Base-by-base conservation (phyloP, 2,113 vertebrate genomes). In the Cryptomyrus ogoouensis region DNA sequence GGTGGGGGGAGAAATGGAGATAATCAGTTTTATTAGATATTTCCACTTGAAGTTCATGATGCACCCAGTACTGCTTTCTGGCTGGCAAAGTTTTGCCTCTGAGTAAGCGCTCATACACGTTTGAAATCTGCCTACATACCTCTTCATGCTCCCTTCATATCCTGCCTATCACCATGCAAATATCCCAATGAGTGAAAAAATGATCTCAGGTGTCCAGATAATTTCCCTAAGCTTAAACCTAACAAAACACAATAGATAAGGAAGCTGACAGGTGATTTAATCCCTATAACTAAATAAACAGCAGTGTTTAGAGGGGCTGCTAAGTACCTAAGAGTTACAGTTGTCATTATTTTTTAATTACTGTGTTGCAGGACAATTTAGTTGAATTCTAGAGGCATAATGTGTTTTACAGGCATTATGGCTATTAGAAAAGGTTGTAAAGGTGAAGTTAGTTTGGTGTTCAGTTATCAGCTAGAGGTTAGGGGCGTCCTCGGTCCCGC, bases 401-500 rank as follows among this genome's bases (percentile, higher is more conserved):
- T 0, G 13, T 35, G 31, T 17, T 74, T 39, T 35, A 17, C 31
- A 17, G 27, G 31, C 10, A 15, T 42, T 80, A 42, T 70, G 96
- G 31, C 96, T 97, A 97, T 97, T 97, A 97, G 97, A 3, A 96
- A 96, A 96, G 95, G 95, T 42, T 39, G 6, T 42, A 42, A 80
- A 39, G 62, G 35, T 94, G 95, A 95, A 96, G 96, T 96, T 97
- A 97, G 97, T 96, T 99, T 97, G 97, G 97, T 96, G 96, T 97
- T 97, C 98, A 98, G 98, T 98, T 98, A 56, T 56, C 53, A 56
- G 5, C 19, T 56, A 98, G 96, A 96, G 96, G 96, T 62, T 62
- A 62, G 95, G 97, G 96, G 95, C 95, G 95, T 96, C 93, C 94
- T 94, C 9, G 5, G 94, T 96, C 62, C n/a, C 2, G 24, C 2